These are phyloP conservation scores for Xestoiulus laeticollis DNA, from an alignment of 2,888 invertebrate genomes.

Conservation along the genomic window DNA sequence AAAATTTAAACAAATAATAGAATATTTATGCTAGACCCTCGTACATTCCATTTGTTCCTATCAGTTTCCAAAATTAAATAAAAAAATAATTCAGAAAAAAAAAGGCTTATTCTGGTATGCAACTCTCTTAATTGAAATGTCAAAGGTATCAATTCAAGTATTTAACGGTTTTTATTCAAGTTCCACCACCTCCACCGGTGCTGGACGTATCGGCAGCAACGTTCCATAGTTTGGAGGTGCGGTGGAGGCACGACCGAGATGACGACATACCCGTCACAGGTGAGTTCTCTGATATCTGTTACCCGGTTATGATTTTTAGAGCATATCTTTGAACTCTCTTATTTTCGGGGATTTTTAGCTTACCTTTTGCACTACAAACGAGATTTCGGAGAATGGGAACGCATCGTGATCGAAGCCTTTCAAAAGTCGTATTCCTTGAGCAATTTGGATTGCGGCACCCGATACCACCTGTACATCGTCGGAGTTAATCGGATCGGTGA, in stretches of 20 bases:
- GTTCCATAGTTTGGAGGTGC: slow-evolving; percentile 52
- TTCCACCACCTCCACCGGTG: slow-evolving; percentile 86
- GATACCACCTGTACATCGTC: slow-evolving; percentile 91
- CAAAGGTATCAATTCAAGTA: neutral
- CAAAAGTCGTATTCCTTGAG: slow-evolving; percentile 75
- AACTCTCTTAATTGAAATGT: too few species aligned
- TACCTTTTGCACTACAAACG: slow-evolving; percentile 87
- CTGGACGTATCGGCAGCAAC: slow-evolving; percentile 83
- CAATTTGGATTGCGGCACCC: slow-evolving; percentile 88
- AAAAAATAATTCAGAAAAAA: too few species aligned
- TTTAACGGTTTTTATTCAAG: slow-evolving; percentile 68
- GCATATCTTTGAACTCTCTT: neutral
- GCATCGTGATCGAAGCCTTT: slow-evolving; percentile 74
- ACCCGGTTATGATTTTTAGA: neutral
- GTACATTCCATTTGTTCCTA: too few species aligned
- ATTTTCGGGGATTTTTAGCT: neutral
- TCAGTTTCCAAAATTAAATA: too few species aligned
- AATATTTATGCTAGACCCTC: too few species aligned
- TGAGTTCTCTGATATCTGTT: neutral
- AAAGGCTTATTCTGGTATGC: too few species aligned
- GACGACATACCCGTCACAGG: slow-evolving; percentile 53
- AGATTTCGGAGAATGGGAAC: slow-evolving; percentile 93
- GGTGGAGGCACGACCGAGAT: slow-evolving; percentile 52
- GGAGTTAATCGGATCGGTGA: slow-evolving; percentile 88
- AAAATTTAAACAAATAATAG: too few species aligned